A percentile compares a stretch with the other conserved stretches of the same genome.
These are phyloP conservation scores for Aspidapion aeneum DNA, from an alignment of 2,888 invertebrate genomes.

Conservation along the genomic window DNA sequence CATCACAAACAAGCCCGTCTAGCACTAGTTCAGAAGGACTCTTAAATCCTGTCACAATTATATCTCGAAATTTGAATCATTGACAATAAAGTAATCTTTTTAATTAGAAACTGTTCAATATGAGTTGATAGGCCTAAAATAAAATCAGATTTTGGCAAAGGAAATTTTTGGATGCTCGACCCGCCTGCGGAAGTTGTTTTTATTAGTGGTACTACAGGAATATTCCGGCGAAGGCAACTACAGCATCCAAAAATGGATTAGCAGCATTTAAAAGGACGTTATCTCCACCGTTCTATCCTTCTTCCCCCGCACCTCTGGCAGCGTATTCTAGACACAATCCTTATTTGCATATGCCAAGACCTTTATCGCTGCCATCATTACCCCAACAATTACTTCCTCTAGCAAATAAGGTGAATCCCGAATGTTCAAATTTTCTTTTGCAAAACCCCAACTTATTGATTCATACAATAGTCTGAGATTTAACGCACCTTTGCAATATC, in stretches of 20 bases:
- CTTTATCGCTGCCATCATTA: slow-evolving; percentile 46
- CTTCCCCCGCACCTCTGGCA: slow-evolving; percentile 42
- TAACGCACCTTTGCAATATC: slow-evolving; percentile 34
- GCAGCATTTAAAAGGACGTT: too few relatives aligned
- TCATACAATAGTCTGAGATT: slow-evolving; percentile 38
- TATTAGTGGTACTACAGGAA: slow-evolving; percentile 97
- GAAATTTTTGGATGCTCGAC: too few relatives aligned
- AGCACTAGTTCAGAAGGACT: slow-evolving; percentile 33
- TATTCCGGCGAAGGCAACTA: slow-evolving; percentile 84
- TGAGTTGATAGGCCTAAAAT: too few relatives aligned
- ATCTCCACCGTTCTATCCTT: slow-evolving; percentile 52
- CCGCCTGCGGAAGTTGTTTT: too few relatives aligned
- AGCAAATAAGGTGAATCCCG: slow-evolving; percentile 46
- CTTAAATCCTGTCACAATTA: slow-evolving; percentile 47
- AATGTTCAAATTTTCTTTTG: slow-evolving; percentile 1
- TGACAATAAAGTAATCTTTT: too few relatives aligned
- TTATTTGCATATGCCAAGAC: slow-evolving; percentile 54
- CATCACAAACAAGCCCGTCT: background rate
- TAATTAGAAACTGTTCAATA: too few relatives aligned
- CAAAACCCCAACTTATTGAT: slow-evolving; percentile 29
- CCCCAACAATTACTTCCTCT: slow-evolving; percentile 34
- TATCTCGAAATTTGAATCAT: slow-evolving; percentile 39
- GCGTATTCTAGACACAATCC: slow-evolving; percentile 21
- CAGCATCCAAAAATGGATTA: too few relatives aligned
- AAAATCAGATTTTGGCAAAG: too few relatives aligned